Base-by-base conservation (phyloP, 2,888 invertebrate genomes). In the Cosmia trapezina region DNA sequence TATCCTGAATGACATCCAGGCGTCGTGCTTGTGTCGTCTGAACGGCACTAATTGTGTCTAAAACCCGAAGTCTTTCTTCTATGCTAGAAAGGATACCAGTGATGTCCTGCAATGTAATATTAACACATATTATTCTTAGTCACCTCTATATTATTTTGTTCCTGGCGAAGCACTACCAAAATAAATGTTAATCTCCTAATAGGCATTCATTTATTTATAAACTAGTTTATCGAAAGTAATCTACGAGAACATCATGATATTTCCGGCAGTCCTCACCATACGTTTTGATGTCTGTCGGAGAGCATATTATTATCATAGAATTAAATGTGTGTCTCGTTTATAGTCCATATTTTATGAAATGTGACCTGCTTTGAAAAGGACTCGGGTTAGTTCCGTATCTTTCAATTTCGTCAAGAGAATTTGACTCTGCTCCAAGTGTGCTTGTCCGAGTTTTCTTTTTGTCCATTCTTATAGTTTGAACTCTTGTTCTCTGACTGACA, bases 1-100 rank as follows among this genome's bases (percentile, higher is more conserved):
- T 96, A 82, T 96, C 94, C 84, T 96, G 95, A 83, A 96, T 94
- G 81, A 91, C 90, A 91, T 96, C 95, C n/a, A 96, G 90, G 33
- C 95, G 93, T 22, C 95, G 91, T 53, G 94, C 93, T 85, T 96
- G 95, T 86, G 95, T 94, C 41, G 87, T 91, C 87, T 96, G 96
- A 49, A 91, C 92, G 2, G 92, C 91, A 85, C 93, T 94, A 79
- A 96, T 93, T 28, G 92, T 92, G 85, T 96, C 96, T 86, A 96
- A 86, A 67, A 93, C 89, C 17, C 93, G 90, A 72, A 96, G 90
- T 61, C 95, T 89, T 82, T 96, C 96, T 84, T 96, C 96, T 70
- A 96, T 95, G 68, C 87, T 94, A 43, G 92, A 89, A 83, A 96
- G 89, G 70, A 96, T 90, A 70, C 87, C 89, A 69, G 86, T 92